Evolutionary conservation across 2,797 vertebrate genomes (phyloP), one percentile per base, ranked within the genome.

Genomic region (Furcifer pardalis): DNA sequence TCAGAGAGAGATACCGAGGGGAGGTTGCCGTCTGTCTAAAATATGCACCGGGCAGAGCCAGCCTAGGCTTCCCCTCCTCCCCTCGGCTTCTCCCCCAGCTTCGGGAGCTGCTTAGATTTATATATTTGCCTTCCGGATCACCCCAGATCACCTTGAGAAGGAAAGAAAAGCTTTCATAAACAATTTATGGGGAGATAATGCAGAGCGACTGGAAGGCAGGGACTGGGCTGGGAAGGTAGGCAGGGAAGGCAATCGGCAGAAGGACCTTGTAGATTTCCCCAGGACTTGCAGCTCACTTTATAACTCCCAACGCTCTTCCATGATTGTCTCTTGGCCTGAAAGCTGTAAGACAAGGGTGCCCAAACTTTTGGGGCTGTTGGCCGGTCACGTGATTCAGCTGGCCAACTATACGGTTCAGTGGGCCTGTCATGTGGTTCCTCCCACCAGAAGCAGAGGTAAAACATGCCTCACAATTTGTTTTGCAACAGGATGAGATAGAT

Each of bases 111-210:
- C 21, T 84, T 73, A 84, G 86, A 92, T 95, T 93, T 91, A 91
- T 93, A 84, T 86, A 80, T 89, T 92, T 89, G 85, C 94, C 88
- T 93, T 84, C 86, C 4, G 15, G 86, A 91, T 90, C 84, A 87
- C 83, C 82, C 77, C 4, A 1, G 85, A 91, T 95, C 93, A 94
- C 91, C 93, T 93, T 92, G 89, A 91, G 92, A 87, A 88, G 37
- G 49, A 60, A 94, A 93, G 89, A 90, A 92, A 90, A 68, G 84
- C 88, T 92, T 88, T 92, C 93, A 90, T 89, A 86, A 91, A 86
- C 91, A 90, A 91, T 89, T 93, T 82, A 85, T 46, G 86, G 94
- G 83, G 91, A 91, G 87, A 77, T 89, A 91, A 85, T 13, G 82
- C 0, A 0, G 81, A 65, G 81, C 87, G 87, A 83, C 82, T 46